Conservation (phyloP, 2,888 invertebrate genomes). For the Drosophila greeni region DNA sequence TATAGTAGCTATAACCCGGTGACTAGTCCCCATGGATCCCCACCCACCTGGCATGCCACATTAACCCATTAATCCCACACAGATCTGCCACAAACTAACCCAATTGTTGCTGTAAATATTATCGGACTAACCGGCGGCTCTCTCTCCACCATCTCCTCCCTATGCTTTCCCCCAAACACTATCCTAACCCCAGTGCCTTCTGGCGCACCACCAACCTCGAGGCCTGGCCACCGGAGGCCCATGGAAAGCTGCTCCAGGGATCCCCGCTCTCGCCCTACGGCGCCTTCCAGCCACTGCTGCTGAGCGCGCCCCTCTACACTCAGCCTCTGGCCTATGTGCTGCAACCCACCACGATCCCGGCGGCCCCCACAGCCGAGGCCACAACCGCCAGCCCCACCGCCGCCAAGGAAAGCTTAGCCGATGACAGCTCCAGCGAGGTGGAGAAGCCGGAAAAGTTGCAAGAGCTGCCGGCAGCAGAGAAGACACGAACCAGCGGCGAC, state of each 20-base stretch:
- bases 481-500: conserved; percentile 58
- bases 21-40: conserved; percentile 14
- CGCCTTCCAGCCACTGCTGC: conserved; percentile 45
- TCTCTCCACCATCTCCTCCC: conserved; percentile 37
- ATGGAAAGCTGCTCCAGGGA: conserved; percentile 17
- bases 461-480: conserved; percentile 30
- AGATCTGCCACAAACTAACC: conserved; percentile 14
- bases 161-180: conserved; percentile 17
- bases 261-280: conserved; percentile 41
- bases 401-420: conserved; percentile 46
- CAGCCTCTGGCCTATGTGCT: conserved; percentile 52
- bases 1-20: conserved; percentile 9
- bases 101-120: conserved; percentile 51
- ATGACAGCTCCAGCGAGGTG: conserved; percentile 61
- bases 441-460: conserved; percentile 58
- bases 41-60: conserved; percentile 12
- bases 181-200: conserved; percentile 49
- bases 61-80: conserved; percentile 26
- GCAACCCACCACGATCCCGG: conserved; percentile 51
- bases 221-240: conserved; percentile 69
- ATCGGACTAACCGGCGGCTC: conserved; percentile 58
- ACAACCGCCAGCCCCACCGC: conserved; percentile 22
- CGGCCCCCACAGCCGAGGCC: conserved; percentile 25
- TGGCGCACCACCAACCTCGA: conserved; percentile 74
- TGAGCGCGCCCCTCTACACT: conserved; percentile 53